phyloP scores from a whole-genome alignment of 2,113 vertebrate genomes.

The Carassius auratus region DNA sequence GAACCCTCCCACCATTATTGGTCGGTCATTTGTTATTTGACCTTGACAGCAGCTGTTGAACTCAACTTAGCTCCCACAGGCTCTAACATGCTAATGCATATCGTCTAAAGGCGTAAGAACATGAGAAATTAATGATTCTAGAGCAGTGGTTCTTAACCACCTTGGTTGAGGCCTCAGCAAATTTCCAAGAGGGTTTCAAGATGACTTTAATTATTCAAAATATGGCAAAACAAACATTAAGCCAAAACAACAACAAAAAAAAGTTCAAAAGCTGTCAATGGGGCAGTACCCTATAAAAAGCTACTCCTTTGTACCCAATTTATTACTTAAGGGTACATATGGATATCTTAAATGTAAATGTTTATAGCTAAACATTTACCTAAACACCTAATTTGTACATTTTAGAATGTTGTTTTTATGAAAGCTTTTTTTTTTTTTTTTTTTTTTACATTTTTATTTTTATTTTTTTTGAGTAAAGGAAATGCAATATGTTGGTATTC shows the following conservation, averaged over 20 bases:
- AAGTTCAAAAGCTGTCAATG: not conserved
- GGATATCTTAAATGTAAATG: too few relatives aligned
- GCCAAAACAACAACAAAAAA: not conserved
- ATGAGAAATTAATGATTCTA: not conserved
- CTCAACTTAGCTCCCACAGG: constrained; percentile 19
- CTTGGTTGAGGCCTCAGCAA: not conserved
- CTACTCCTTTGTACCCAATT: not conserved
- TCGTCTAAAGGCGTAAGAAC: not conserved
- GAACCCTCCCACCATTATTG: constrained; percentile 16
- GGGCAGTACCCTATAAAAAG: not conserved
- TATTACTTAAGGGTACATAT: too few relatives aligned
- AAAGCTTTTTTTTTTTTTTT: too few relatives aligned
- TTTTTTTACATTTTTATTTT: too few relatives aligned
- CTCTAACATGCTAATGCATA: not conserved
- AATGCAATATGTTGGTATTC: not conserved
- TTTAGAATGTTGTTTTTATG: too few relatives aligned
- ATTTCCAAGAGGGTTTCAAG: not conserved
- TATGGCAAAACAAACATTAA: not conserved
- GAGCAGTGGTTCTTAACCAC: not conserved
- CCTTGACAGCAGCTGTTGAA: constrained; percentile 32
- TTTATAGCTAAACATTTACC: too few relatives aligned
- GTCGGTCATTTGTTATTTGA: constrained; percentile 7
- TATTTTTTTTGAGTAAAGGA: not conserved
- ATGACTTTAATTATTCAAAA: not conserved
- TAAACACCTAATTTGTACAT: too few relatives aligned